phyloP scores from a whole-genome alignment of 1,140 invertebrate genomes.

The Micrasema longulum region DNA sequence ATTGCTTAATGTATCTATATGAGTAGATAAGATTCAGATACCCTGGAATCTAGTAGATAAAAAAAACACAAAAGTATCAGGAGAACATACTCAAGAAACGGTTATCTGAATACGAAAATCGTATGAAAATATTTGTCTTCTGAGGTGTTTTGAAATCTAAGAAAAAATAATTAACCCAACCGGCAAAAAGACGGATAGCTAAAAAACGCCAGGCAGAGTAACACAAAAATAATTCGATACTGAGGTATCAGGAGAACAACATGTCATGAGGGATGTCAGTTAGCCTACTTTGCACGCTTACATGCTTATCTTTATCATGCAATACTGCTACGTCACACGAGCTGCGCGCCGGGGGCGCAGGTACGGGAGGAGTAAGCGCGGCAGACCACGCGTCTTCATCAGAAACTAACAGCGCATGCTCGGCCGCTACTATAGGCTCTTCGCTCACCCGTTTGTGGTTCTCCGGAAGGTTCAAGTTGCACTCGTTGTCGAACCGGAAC shows the following conservation, averaged over 20 bases:
- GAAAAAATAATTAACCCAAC: too few relatives aligned
- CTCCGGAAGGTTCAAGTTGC: conserved; percentile 93
- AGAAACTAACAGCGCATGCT: conserved; percentile 48
- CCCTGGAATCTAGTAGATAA: too few relatives aligned
- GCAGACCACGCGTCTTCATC: conserved; percentile 54
- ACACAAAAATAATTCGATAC: too few relatives aligned
- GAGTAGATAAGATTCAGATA: too few relatives aligned
- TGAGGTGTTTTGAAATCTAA: too few relatives aligned
- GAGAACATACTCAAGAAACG: too few relatives aligned
- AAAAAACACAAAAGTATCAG: too few relatives aligned
- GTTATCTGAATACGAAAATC: too few relatives aligned
- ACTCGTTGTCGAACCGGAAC: conserved; percentile 98
- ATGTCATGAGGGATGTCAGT: not conserved
- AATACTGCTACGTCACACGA: conserved; percentile 14
- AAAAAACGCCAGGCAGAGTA: too few relatives aligned
- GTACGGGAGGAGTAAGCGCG: conserved; percentile 57
- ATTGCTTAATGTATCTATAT: too few relatives aligned
- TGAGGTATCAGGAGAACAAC: not conserved
- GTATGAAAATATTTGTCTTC: too few relatives aligned
- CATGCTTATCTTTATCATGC: conserved; percentile 37
- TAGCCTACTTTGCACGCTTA: conserved; percentile 32
- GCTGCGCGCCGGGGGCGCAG: not conserved
- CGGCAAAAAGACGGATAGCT: too few relatives aligned
- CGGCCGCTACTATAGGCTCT: conserved; percentile 58
- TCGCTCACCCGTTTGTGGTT: conserved; percentile 95